These are phyloP conservation scores for Caenorhabditis sp. DNA, from an alignment of 2,888 invertebrate species.

Conservation along the genomic window DNA sequence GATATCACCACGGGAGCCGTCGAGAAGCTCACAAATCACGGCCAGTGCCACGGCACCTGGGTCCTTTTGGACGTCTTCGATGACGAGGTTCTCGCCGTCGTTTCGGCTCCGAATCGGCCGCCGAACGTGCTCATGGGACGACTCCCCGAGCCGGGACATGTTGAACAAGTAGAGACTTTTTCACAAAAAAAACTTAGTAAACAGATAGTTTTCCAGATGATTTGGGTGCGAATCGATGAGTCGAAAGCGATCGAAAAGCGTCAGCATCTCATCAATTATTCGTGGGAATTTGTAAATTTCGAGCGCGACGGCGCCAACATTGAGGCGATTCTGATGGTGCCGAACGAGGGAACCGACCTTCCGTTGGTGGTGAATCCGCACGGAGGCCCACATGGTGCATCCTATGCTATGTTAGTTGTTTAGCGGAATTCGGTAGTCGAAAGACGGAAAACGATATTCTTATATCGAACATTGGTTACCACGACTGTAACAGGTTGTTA, in stretches of 20 bases:
- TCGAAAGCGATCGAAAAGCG: conserved; percentile 54
- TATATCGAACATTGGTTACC: no score
- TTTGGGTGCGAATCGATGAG: conserved; percentile 66
- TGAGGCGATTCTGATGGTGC: conserved; percentile 73
- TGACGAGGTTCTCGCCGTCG: conserved; percentile 68
- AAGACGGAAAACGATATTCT: no score
- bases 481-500: no score
- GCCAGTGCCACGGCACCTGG: conserved; percentile 69
- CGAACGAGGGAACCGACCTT: conserved; percentile 59
- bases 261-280: conserved; percentile 57
- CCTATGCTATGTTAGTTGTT: conserved; percentile 65
- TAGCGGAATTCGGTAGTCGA: neutral
- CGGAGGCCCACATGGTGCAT: conserved; percentile 78
- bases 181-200: no score
- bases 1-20: conserved; percentile 63
- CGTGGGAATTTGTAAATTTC: conserved; percentile 64
- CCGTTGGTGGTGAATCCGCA: conserved; percentile 77
- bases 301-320: conserved; percentile 65
- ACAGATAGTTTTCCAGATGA: conserved; percentile 40
- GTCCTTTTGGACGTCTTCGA: conserved; percentile 67
- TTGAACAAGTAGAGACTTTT: conserved; percentile 31
- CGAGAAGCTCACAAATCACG: conserved; percentile 65
- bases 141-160: conserved; percentile 57
- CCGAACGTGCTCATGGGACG: conserved; percentile 65
- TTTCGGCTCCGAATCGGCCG: conserved; percentile 72